phyloP scores from a whole-genome alignment of 1,140 invertebrate genomes.

The Acyrthosiphon pisum region DNA sequence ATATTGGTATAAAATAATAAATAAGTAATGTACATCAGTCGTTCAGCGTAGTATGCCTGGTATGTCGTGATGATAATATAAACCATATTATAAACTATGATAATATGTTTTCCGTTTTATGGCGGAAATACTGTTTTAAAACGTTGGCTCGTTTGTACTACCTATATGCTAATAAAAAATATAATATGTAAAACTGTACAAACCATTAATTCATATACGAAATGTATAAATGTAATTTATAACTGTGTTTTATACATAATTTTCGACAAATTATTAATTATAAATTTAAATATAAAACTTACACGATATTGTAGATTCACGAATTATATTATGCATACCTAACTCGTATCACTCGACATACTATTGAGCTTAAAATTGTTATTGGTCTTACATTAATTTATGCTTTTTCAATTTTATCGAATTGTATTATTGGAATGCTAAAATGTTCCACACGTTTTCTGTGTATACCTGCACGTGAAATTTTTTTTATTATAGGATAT shows the following conservation, averaged over 20 bases:
- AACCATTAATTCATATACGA: background rate
- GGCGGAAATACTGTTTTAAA: background rate
- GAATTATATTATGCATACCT: background rate
- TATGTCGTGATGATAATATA: background rate
- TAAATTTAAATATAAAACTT: background rate
- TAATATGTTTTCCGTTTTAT: background rate
- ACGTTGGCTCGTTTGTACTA: background rate
- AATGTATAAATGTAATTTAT: too few relatives aligned
- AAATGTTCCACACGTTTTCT: too few relatives aligned
- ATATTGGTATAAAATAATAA: too few relatives aligned
- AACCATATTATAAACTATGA: background rate
- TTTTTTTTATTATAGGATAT: background rate
- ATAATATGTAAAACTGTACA: background rate
- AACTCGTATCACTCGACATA: background rate
- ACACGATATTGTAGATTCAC: background rate
- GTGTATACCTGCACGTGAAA: too few relatives aligned
- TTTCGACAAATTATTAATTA: background rate
- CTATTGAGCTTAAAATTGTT: background rate
- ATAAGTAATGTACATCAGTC: background rate
- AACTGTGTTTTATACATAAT: background rate
- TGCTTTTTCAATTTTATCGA: background rate
- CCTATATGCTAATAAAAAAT: too few relatives aligned
- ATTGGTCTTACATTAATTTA: background rate
- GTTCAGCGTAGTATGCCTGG: too few relatives aligned
- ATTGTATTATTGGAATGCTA: too few relatives aligned